A percentile compares a stretch with the other conserved stretches of the same genome.
Evolutionary conservation across 2,888 invertebrate genomes (phyloP).

Genomic region (Lydus trimaculatus): DNA sequence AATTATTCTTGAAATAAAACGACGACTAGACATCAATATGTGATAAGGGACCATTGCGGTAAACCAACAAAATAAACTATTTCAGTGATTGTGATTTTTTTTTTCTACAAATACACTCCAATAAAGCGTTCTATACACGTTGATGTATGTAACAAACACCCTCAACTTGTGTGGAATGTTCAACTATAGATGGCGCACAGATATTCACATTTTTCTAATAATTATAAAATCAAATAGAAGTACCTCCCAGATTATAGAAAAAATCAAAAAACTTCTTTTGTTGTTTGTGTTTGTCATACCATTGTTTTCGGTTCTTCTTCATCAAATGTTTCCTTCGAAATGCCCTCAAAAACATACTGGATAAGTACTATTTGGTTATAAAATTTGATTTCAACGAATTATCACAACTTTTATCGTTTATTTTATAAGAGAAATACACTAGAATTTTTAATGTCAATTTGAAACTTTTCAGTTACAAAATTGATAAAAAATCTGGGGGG

Average conservation of each 20-base stretch:
- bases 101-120: background rate
- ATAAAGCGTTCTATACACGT: background rate
- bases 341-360: conserved; percentile 50
- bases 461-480: no score
- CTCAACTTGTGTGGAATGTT: no score
- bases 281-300: conserved; percentile 17
- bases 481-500: background rate
- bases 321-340: conserved; percentile 49
- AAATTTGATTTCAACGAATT: conserved; percentile 20
- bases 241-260: background rate
- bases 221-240: no score
- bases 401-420: background rate
- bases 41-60: conserved; percentile 54
- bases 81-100: conserved; percentile 35
- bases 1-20: conserved; percentile 30
- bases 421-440: background rate
- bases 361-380: conserved; percentile 46
- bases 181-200: background rate
- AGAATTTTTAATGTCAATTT: background rate
- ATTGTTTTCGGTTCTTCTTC: conserved; percentile 49
- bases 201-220: background rate
- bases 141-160: no score
- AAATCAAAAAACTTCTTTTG: background rate
- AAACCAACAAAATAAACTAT: conserved; percentile 16
- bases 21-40: conserved; percentile 49